These are phyloP conservation scores for Xiphophorus hellerii DNA, from an alignment of 2,113 vertebrate genomes.

Conservation along the genomic window DNA sequence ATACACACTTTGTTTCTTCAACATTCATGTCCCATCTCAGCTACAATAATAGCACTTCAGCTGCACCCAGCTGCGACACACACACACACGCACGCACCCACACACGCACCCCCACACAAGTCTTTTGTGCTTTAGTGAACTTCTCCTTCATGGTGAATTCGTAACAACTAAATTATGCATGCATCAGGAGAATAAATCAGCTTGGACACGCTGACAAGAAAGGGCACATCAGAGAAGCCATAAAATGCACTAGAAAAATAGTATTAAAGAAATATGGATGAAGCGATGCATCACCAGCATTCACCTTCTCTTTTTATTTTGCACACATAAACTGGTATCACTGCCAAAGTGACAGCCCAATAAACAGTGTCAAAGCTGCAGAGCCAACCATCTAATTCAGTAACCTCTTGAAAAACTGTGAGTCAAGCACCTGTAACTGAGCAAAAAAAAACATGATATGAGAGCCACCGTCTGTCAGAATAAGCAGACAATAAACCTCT, in stretches of 20 bases:
- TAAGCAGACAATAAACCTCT: constrained; percentile 70
- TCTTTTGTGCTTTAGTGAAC: constrained; percentile 62
- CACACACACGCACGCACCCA: constrained; percentile 27
- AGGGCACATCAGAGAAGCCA: constrained; percentile 70
- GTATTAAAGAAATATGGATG: constrained; percentile 65
- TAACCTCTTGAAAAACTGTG: constrained; percentile 34
- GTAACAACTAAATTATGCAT: constrained; percentile 80
- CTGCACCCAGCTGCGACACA: constrained; percentile 62
- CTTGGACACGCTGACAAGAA: constrained; percentile 77
- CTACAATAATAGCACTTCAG: constrained; percentile 62
- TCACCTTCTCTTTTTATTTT: constrained; percentile 40
- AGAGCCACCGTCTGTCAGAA: constrained; percentile 67
- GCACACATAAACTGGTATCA: constrained; percentile 47
- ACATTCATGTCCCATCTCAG: constrained; percentile 62
- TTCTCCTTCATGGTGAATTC: constrained; percentile 72
- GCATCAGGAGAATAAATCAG: constrained; percentile 78
- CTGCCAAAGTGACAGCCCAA: constrained; percentile 41
- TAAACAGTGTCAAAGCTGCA: constrained; percentile 41
- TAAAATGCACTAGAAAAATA: constrained; percentile 67
- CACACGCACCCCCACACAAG: constrained; percentile 19
- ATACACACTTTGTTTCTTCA: constrained; percentile 48
- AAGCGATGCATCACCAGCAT: constrained; percentile 39
- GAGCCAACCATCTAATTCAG: constrained; percentile 37
- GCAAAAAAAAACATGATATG: constrained; percentile 25
- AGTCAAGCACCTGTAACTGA: constrained; percentile 54